Evolutionary conservation across 2,113 vertebrate genomes (phyloP).

Genomic region (Perccottus glenii): DNA sequence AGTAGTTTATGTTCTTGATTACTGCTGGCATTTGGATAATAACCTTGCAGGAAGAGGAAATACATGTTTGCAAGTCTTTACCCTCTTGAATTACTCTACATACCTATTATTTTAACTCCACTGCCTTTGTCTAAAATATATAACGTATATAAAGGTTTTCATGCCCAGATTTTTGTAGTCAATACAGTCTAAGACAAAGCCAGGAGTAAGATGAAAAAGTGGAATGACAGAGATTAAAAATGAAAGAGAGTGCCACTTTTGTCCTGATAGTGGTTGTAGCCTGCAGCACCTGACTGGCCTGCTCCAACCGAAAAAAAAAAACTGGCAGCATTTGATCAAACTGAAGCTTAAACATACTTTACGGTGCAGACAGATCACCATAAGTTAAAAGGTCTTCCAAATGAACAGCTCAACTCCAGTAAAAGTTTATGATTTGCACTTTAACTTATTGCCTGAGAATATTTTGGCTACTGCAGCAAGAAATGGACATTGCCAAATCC

Average conservation of each 20-base stretch:
- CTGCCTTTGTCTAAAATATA: conserved; percentile 35
- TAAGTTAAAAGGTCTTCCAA: conserved; percentile 33
- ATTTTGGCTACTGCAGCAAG: conserved; percentile 5
- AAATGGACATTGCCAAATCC: conserved; percentile 23
- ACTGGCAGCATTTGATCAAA: conserved; percentile 37
- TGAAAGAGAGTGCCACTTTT: conserved; percentile 63
- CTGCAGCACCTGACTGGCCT: conserved; percentile 35
- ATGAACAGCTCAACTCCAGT: conserved; percentile 19
- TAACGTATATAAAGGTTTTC: background rate
- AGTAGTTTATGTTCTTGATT: conserved; percentile 2
- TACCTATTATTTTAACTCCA: conserved; percentile 18
- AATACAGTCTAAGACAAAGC: conserved; percentile 45
- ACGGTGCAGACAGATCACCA: conserved; percentile 20
- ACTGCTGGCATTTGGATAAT: conserved; percentile 18
- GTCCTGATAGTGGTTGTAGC: conserved; percentile 60
- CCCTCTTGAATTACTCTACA: background rate
- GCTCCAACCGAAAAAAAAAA: conserved; percentile 22
- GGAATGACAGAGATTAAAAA: conserved; percentile 70
- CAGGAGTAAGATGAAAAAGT: conserved; percentile 48
- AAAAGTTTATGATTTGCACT: conserved; percentile 25
- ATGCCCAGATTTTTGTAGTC: conserved; percentile 19
- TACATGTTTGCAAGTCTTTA: background rate
- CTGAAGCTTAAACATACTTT: conserved; percentile 35
- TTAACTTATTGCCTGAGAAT: conserved; percentile 28
- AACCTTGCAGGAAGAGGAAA: conserved; percentile 22